A percentile compares a stretch with the other conserved stretches of the same genome.
These are phyloP conservation scores for Drosophila funebris DNA, from an alignment of 1,140 invertebrate species.

Conservation along the genomic window DNA sequence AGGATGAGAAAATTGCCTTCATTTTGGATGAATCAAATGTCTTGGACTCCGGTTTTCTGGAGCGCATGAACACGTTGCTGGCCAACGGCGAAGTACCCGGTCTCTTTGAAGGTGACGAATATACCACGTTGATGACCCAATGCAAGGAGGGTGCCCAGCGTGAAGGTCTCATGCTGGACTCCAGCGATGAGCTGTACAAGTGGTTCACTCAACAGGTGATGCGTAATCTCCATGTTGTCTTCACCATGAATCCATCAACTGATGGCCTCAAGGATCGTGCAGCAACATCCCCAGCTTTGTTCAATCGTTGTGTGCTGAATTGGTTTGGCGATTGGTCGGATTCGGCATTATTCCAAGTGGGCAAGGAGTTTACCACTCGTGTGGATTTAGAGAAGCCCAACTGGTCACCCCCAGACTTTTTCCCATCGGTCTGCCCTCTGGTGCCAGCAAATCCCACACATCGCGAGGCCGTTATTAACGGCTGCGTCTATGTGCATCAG, in stretches of 20 bases:
- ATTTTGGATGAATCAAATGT: constrained; percentile 99
- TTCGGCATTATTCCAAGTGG: constrained; percentile 95
- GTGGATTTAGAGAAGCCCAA: constrained; percentile 92
- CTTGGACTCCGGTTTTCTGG: constrained; percentile 98
- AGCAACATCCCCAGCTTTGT: constrained; percentile 98
- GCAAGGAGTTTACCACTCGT: constrained; percentile 93
- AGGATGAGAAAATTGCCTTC: constrained; percentile 99
- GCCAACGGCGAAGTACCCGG: constrained; percentile 98
- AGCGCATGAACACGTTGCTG: constrained; percentile 99
- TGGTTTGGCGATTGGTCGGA: constrained; percentile 99
- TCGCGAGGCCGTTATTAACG: constrained; percentile 98
- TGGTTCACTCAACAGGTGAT: constrained; percentile 98
- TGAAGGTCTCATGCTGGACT: constrained; percentile 99
- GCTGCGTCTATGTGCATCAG: constrained; percentile 99
- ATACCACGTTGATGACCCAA: constrained; percentile 99
- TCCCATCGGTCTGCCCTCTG: constrained; percentile 92
- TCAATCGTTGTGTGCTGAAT: constrained; percentile 99
- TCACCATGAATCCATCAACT: constrained; percentile 99
- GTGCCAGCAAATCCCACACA: constrained; percentile 91
- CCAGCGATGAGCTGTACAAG: constrained; percentile 99
- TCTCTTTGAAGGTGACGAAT: constrained; percentile 97
- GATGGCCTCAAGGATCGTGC: constrained; percentile 99
- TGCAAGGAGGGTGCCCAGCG: constrained; percentile 99
- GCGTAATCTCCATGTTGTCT: constrained; percentile 99
- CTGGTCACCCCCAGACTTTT: constrained; percentile 94